These are phyloP conservation scores for Climacteris rufus DNA, from an alignment of 2,113 vertebrate genomes.

Conservation along the genomic window DNA sequence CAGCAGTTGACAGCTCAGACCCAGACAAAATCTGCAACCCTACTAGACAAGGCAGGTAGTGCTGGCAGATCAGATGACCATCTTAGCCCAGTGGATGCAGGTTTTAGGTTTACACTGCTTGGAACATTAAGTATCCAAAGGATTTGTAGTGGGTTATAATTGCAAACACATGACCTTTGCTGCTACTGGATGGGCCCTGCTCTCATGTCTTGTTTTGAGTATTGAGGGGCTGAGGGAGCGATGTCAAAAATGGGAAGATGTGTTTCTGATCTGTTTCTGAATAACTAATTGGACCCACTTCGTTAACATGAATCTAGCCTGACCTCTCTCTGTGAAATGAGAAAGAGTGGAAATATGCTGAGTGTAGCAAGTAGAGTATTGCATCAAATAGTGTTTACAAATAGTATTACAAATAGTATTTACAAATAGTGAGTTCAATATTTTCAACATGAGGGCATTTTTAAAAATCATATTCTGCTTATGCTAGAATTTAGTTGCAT, in stretches of 20 bases:
- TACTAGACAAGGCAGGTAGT: background rate
- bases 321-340: background rate
- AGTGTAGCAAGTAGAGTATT: background rate
- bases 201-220: background rate
- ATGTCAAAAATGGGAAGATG: background rate
- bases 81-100: background rate
- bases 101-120: conserved; percentile 19
- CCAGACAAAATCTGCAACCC: background rate
- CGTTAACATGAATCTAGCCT: background rate
- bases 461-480: background rate
- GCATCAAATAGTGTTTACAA: background rate
- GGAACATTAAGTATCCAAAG: conserved; percentile 21
- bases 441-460: background rate
- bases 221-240: background rate
- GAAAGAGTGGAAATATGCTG: background rate
- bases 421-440: background rate
- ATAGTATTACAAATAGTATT: background rate
- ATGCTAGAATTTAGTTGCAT: background rate
- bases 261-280: background rate
- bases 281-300: background rate
- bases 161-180: background rate
- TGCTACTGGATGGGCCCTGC: background rate
- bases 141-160: background rate
- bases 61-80: background rate
- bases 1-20: background rate